These are phyloP conservation scores for Abscondita cerata DNA, from an alignment of 2,888 invertebrate species.

Conservation along the genomic window DNA sequence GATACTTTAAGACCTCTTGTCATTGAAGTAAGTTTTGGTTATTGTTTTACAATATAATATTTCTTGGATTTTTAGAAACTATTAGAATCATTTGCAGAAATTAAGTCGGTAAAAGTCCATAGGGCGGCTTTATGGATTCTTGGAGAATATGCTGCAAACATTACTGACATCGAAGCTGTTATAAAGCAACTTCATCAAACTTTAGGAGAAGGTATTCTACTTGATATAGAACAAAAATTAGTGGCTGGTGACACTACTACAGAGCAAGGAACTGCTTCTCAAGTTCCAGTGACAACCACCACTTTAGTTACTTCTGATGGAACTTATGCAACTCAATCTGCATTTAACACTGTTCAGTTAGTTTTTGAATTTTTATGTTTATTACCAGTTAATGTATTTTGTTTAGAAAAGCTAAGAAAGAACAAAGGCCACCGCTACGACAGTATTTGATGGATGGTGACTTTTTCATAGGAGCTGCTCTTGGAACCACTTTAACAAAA, in stretches of 20 bases:
- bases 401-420: conserved; percentile 66
- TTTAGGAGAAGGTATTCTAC: conserved; percentile 73
- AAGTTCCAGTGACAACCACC: conserved; percentile 54
- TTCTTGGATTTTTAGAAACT: conserved; percentile 62
- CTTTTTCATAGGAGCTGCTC: conserved; percentile 92
- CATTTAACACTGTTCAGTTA: conserved; percentile 84
- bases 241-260: conserved; percentile 74
- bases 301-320: conserved; percentile 97
- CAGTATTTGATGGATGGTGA: conserved; percentile 93
- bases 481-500: conserved; percentile 91
- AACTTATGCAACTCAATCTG: conserved; percentile 98
- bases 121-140: conserved; percentile 96
- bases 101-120: conserved; percentile 91
- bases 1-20: conserved; percentile 81
- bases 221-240: conserved; percentile 72
- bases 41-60: background rate
- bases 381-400: background rate
- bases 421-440: conserved; percentile 79
- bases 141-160: conserved; percentile 90
- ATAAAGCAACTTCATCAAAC: conserved; percentile 77
- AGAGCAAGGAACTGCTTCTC: conserved; percentile 57
- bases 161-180: conserved; percentile 80
- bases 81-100: conserved; percentile 82
- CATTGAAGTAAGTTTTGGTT: conserved; percentile 72
- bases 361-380: conserved; percentile 48